Base-by-base conservation (phyloP, 2,797 vertebrate genomes). In the Channa striata region DNA sequence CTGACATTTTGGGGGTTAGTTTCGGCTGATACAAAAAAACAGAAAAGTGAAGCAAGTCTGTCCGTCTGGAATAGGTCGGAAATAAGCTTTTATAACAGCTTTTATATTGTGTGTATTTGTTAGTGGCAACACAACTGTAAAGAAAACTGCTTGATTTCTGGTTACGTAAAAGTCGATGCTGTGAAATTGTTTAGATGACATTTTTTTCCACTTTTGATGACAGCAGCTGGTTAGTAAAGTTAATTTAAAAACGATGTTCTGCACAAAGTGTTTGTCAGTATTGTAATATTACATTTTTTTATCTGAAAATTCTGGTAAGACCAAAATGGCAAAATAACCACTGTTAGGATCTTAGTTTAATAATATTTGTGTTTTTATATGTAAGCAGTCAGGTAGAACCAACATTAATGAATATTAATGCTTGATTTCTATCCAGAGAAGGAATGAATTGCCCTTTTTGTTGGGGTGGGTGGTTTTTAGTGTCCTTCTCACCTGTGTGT, bases 401-500 rank as follows among this genome's bases (percentile, higher is more conserved):
- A 56, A 25, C 34, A 13, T 20, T 23, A 61, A 3, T 30, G 25
- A 3, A 30, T 30, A 30, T 30, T 30, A 30, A 30, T 30, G 25
- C 20, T 43, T 57, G 33, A 53, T 65, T 64, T 23, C 20, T 20
- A 8, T 13, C 11, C 16, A 19, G 9, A 68, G 34, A 46, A n/a
- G 34, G n/a, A 16, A 39, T 77, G 63, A 78, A 85, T 56, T 40
- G 42, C 23, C 70, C 46, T 43, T 47, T 81, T 81, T 85, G 72
- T 86, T 89, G 90, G 69, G 34, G 59, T 1, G 34, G 49, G 20
- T 50, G 40, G 39, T 83, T 77, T 79, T 53, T 37, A 14, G 49
- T 40, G 16, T 69, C 73, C 75, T 86, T 87, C 81, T 80, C 79
- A 89, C 83, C 78, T 79, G 59, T 43, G 77, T 88, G 90, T 68